Conservation (phyloP, 2,797 vertebrate species). For the Forpus xanthops region DNA sequence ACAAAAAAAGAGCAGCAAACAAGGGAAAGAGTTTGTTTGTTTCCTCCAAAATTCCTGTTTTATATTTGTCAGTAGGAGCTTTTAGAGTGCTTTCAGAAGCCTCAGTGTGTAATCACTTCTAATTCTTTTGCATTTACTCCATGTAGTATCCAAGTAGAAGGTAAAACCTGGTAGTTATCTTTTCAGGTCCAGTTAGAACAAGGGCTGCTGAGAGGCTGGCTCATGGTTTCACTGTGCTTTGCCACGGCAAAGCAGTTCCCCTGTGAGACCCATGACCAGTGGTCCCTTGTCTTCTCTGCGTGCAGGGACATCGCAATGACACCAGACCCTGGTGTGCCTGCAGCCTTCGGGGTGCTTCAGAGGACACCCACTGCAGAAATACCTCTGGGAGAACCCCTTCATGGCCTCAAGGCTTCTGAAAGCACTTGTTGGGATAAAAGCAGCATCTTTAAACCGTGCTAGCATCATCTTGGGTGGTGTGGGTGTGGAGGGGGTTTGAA, state of each 20-base stretch:
- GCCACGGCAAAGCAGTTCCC: background rate
- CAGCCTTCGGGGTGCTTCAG: background rate
- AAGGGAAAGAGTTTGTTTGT: background rate
- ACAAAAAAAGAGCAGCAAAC: background rate
- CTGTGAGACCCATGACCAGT: background rate
- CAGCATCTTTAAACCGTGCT: background rate
- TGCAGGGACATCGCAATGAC: background rate
- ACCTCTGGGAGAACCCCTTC: background rate
- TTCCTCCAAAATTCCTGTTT: accelerated
- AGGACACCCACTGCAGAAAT: background rate
- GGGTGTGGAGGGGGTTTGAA: background rate
- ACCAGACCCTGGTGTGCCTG: background rate
- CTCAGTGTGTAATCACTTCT: background rate
- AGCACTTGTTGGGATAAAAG: background rate
- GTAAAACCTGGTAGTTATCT: background rate
- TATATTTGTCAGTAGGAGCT: background rate
- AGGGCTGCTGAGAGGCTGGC: background rate
- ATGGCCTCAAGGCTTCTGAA: background rate
- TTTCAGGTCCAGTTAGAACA: background rate
- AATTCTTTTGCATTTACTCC: background rate
- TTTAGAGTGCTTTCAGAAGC: background rate
- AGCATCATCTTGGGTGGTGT: background rate
- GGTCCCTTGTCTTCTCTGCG: background rate
- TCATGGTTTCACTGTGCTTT: background rate
- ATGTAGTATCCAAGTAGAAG: background rate